Evolutionary conservation across 2,113 vertebrate genomes (phyloP).

Genomic region (Glaucidium brasilianum): DNA sequence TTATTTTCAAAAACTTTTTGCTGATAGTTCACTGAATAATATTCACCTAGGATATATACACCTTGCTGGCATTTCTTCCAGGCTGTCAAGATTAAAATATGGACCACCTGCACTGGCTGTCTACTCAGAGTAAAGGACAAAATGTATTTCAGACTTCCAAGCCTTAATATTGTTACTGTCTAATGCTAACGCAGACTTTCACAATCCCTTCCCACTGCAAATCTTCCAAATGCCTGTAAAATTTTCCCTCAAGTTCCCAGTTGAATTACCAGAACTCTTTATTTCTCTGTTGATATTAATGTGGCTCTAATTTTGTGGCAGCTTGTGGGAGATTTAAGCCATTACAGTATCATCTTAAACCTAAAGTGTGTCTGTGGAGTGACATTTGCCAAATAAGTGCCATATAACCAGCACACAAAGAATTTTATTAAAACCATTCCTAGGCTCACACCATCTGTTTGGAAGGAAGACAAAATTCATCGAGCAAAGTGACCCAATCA

Average conservation of each 20-base stretch:
- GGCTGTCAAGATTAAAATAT: not conserved
- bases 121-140: not conserved
- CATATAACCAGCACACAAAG: conserved; percentile 35
- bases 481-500: conserved; percentile 24
- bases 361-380: conserved; percentile 24
- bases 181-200: not conserved
- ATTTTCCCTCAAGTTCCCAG: not conserved
- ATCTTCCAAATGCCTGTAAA: not conserved
- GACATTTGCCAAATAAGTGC: conserved; percentile 53
- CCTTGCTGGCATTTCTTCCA: not conserved
- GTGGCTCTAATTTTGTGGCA: conserved; percentile 19
- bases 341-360: conserved; percentile 34
- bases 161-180: not conserved
- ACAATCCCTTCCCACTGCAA: not conserved
- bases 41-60: not conserved
- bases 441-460: conserved; percentile 37
- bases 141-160: not conserved
- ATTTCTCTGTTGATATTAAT: conserved; percentile 34
- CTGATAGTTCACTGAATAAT: not conserved
- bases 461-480: conserved; percentile 41
- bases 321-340: conserved; percentile 35
- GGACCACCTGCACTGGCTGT: not conserved
- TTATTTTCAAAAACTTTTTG: not conserved
- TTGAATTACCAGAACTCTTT: not conserved
- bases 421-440: conserved; percentile 53